A percentile compares a stretch with the other conserved stretches of the same genome.
phyloP scores from a whole-genome alignment of 2,113 vertebrate species.

The Takifugu flavidus region DNA sequence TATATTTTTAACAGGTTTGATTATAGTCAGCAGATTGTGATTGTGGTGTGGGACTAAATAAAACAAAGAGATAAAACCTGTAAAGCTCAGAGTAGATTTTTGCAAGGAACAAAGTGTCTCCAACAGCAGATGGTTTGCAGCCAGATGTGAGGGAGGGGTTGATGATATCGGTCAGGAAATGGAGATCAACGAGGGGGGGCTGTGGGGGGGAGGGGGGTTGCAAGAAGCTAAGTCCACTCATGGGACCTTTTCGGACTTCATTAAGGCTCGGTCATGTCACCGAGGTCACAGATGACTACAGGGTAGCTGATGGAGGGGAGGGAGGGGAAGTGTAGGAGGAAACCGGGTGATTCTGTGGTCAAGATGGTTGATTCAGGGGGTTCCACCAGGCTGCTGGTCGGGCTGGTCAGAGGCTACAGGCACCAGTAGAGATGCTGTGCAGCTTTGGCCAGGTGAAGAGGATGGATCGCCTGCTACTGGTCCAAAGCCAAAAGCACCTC shows the following conservation, averaged over 20 bases:
- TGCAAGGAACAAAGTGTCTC: constrained; percentile 13
- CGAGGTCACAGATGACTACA: constrained; percentile 31
- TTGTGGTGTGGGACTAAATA: background rate
- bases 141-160: constrained; percentile 41
- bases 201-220: constrained; percentile 6
- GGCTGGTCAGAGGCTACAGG: background rate
- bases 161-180: constrained; percentile 35
- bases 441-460: constrained; percentile 7
- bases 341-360: background rate
- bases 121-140: constrained; percentile 46
- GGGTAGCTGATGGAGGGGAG: constrained; percentile 15
- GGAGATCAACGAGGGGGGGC: constrained; percentile 22
- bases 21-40: background rate
- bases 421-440: too few species aligned
- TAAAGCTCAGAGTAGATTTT: constrained; percentile 20
- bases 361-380: background rate
- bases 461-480: too few species aligned
- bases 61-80: background rate
- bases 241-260: constrained; percentile 37
- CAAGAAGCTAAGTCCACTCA: constrained; percentile 34
- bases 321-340: background rate
- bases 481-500: too few species aligned
- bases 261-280: constrained; percentile 20
- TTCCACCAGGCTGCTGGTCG: constrained; percentile 22
- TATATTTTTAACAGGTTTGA: background rate